Percentiles rank a stretch among this genome's conserved stretches.
phyloP scores from a whole-genome alignment of 2,888 invertebrate genomes.

The Eledone cirrhosa region DNA sequence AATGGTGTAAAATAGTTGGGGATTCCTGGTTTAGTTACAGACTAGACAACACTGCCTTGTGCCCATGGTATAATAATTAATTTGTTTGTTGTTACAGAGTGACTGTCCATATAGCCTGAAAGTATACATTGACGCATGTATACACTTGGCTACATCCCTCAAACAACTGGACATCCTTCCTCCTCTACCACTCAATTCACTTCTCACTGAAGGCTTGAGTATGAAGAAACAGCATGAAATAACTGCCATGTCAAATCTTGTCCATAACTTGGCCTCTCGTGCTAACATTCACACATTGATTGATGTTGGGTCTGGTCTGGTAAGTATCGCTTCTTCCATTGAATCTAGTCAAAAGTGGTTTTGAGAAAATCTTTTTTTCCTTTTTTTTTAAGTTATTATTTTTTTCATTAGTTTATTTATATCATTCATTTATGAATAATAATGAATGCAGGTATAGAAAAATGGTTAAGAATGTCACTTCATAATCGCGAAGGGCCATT shows the following conservation, averaged over 20 bases:
- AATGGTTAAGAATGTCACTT: no score
- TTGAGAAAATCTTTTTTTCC: no score
- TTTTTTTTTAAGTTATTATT: no score
- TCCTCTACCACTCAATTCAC: slow-evolving; percentile 33
- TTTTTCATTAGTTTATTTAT: no score
- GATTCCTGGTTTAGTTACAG: no score
- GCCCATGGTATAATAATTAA: no score
- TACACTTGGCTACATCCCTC: slow-evolving; percentile 37
- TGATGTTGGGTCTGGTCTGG: slow-evolving; percentile 63
- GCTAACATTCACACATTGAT: slow-evolving; percentile 48
- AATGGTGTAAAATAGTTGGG: no score
- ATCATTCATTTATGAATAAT: no score
- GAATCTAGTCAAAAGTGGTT: neutral
- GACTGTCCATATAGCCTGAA: slow-evolving; percentile 43
- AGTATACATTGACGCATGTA: slow-evolving; percentile 37
- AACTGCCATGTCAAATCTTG: slow-evolving; percentile 51
- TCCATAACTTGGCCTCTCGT: slow-evolving; percentile 45
- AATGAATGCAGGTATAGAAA: no score
- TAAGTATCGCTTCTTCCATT: slow-evolving; percentile 37
- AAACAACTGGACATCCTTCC: slow-evolving; percentile 15
- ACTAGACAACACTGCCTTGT: no score
- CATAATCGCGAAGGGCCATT: no score
- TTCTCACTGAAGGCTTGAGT: slow-evolving; percentile 55
- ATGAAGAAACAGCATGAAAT: slow-evolving; percentile 64
- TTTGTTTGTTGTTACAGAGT: slow-evolving; percentile 35